Base-by-base conservation (phyloP, 2,113 vertebrate species). In the Brachypteracias leptosomus region DNA sequence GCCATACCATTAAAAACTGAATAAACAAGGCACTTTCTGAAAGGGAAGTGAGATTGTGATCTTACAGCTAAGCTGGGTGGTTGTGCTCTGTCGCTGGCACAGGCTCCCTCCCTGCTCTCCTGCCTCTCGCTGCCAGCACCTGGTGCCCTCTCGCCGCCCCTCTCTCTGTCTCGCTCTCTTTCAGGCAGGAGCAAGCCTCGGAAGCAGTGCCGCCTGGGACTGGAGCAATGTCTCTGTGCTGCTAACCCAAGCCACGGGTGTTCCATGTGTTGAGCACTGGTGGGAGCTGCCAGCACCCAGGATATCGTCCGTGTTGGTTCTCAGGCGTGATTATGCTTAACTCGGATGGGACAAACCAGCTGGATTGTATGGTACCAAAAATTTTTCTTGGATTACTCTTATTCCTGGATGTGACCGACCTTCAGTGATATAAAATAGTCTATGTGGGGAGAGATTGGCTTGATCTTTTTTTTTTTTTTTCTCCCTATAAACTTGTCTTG, bases 21-120 rank as follows among this genome's bases (percentile, higher is more conserved):
- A 97, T 97, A 97, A 97, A 97, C 94, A 66, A 97, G 96, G 96
- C 97, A 97, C 96, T 98, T 98, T 98, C 98, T 97, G 88, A 98
- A 98, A 90, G 97, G 97, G 97, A 98, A 97, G 97, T 97, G 96
- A 98, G 94, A 94, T 95, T 97, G 95, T 97, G 91, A 96, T 97
- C 95, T 98, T 97, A 85, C 78, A 92, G 97, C 55, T 55, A 16
- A 68, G 54, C 88, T 61, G 13, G 1, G 83, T 92, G 83, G 73
- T 90, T 61, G 88, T 91, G 78, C 87, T 96, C 61, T 85, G 3
- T 83, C 31, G 63, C 35, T 87, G 95, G 94, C 89, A 77, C 42
- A 18, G 76, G 88, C 90, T 91, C 72, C 62, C 61, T 87, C 46
- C 20, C 31, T 12, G 17, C 82, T 95, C 57, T 62, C 71, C 57